Evolutionary conservation across 2,888 invertebrate species (phyloP), one percentile per base, ranked within the genome.

Genomic region (Agrochola litura): DNA sequence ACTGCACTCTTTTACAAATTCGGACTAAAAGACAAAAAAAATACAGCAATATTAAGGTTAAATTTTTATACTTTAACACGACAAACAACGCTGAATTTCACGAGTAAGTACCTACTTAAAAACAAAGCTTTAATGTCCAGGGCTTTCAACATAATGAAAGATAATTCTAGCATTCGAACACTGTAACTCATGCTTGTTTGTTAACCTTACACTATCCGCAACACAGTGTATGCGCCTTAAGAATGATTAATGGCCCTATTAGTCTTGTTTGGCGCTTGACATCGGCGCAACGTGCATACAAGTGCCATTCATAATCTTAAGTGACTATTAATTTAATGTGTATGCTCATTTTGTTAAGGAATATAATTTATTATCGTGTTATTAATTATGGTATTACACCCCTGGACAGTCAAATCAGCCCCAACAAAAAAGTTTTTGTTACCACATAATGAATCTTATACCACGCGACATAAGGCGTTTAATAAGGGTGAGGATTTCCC

Each of bases 231-330:
- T 37, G 46, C 4, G 61, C 66, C 61, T 49, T 67, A 66, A 56
- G 69, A 72, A 72, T 66, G 84, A 86, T 88, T 76, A 86, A 88
- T 86, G 25, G 81, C 52, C 25, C 74, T 52, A 88, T 88, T 88
- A 83, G 74, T 86, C 81, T 73, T 72, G 79, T 76, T 88, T 54
- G 71, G 77, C 37, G 86, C 63, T 43, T 54, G 64, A 77, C 80
- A 79, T 68, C 30, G 22, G 72, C 84, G 65, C 86, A 86, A 77
- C 61, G 78, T 86, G 80, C 72, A 76, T 74, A 72, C 75, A 88
- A 74, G 76, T 80, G 72, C 80, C 73, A 79, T 77, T 70, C 66
- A 71, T 76, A 76, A 64, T 68, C 71, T 69, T 86, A 83, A 79
- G 74, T 72, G 73, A 64, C 68, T 54, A 88, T 85, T 79, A 88